Percentiles rank a stretch among this genome's conserved stretches.
Conservation (phyloP, 2,888 invertebrate species). For the Tyria jacobaeae region DNA sequence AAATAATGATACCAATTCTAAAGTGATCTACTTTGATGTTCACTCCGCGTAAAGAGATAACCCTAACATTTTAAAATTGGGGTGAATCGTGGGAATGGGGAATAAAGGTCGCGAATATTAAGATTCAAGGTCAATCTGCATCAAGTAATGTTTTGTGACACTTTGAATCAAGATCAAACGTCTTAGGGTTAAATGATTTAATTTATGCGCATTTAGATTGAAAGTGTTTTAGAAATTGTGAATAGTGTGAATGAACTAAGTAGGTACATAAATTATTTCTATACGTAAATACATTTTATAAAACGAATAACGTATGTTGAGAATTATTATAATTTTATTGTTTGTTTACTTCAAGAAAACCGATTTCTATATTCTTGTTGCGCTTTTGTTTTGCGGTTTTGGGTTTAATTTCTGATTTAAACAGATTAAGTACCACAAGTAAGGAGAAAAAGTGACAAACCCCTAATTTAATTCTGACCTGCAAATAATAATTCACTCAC, state of each 20-base stretch:
- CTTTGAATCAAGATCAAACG: constrained; percentile 35
- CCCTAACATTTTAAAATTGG: constrained; percentile 82
- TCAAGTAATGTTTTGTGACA: constrained; percentile 46
- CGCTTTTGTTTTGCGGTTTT: not conserved
- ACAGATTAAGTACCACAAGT: too few species aligned
- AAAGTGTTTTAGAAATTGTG: constrained; percentile 19
- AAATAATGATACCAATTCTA: constrained; percentile 72
- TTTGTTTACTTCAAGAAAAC: not conserved
- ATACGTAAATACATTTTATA: not conserved
- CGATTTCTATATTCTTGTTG: not conserved
- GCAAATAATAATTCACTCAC: too few species aligned
- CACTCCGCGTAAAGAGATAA: constrained; percentile 72
- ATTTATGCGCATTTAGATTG: constrained; percentile 40
- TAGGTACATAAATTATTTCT: not conserved
- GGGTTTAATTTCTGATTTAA: not conserved
- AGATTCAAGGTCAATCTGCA: constrained; percentile 71
- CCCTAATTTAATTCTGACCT: too few species aligned
- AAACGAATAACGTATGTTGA: not conserved
- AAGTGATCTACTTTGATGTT: constrained; percentile 77
- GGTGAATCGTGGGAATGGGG: constrained; percentile 78
- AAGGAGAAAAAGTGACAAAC: too few species aligned
- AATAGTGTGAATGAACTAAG: constrained; percentile 10
- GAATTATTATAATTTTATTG: not conserved
- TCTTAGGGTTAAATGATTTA: constrained; percentile 31
- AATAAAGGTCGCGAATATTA: constrained; percentile 61